These are phyloP conservation scores for Botia kubotai DNA, from an alignment of 2,797 vertebrate genomes.

Conservation along the genomic window DNA sequence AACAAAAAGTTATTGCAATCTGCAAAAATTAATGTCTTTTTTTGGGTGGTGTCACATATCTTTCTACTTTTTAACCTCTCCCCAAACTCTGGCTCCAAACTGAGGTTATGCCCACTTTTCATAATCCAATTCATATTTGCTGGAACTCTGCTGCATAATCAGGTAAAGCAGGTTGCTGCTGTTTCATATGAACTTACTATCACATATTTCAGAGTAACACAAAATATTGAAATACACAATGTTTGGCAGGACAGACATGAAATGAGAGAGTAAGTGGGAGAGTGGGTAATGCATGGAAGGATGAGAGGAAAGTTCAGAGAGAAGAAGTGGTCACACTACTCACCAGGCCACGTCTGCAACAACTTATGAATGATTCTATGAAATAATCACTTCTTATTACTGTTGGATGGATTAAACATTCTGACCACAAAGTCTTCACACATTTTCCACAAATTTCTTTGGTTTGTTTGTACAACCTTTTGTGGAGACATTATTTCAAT, in stretches of 20 bases:
- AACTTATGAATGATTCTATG: neutral
- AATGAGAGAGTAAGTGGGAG: neutral
- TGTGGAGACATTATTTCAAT: neutral
- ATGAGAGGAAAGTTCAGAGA: neutral
- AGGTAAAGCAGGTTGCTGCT: neutral
- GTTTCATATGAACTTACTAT: neutral
- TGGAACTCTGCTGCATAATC: neutral
- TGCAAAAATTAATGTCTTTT: neutral
- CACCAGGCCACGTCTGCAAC: neutral
- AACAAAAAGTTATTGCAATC: neutral
- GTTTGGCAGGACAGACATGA: neutral
- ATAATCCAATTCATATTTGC: neutral
- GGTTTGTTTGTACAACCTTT: slow-evolving; percentile 10
- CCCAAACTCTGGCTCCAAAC: neutral
- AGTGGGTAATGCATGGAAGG: neutral
- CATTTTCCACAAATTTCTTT: slow-evolving; percentile 30
- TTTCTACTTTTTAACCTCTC: too few relatives aligned
- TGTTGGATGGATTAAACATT: slow-evolving; percentile 5
- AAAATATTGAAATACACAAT: too few relatives aligned
- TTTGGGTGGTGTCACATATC: neutral
- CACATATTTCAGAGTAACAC: neutral
- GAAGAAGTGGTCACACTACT: neutral
- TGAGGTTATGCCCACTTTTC: neutral
- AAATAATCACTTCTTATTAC: slow-evolving; percentile 14
- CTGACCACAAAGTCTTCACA: slow-evolving; percentile 16